Evolutionary conservation across 2,888 invertebrate genomes (phyloP), one percentile per base, ranked within the genome.

Genomic region (Melieria omissa): DNA sequence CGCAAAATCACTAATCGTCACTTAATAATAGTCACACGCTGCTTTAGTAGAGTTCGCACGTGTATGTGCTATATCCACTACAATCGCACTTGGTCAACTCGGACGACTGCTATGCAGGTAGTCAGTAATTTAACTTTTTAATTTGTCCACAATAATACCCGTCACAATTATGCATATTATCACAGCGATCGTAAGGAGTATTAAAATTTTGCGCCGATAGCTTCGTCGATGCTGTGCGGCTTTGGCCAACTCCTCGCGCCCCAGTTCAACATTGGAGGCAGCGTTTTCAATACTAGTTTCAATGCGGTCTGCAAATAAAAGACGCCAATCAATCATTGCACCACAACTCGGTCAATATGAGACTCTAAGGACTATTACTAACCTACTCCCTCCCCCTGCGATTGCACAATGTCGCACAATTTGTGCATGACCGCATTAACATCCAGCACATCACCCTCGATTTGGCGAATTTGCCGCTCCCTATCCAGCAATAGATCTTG

Each of bases 371-470:
- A 29, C 12, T 12, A 49, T 52, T 42, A 83, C 91, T 89, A 86
- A 95, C 96, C 93, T 75, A 95, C 90, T 67, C 89, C 86, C 80
- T 92, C 91, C 12, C 90, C 91, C 85, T 96, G 95, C 76, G 90
- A 89, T 78, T 90, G 88, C n/a, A 94, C 92, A 84, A 94, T 87
- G 9, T 89, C 89, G 3, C 91, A 91, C 49, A 96, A 86, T 61
- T 93, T 92, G 71, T 91, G 90, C 93, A 95, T 95, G 74, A 95
- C 94, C 85, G 93, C 91, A 85, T 94, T 94, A 6, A 95, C 92
- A 85, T 96, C 95, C 73, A 95, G 86, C 66, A 95, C 92, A 83
- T 94, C 93, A 0, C 91, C 90, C 85, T 96, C 96, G 64, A 97
- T 93, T 83, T 92, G 91, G 79, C 90, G 90, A 76, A 96, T 92